Conservation (phyloP, 2,113 vertebrate species). For the Alligator mississippiensis region DNA sequence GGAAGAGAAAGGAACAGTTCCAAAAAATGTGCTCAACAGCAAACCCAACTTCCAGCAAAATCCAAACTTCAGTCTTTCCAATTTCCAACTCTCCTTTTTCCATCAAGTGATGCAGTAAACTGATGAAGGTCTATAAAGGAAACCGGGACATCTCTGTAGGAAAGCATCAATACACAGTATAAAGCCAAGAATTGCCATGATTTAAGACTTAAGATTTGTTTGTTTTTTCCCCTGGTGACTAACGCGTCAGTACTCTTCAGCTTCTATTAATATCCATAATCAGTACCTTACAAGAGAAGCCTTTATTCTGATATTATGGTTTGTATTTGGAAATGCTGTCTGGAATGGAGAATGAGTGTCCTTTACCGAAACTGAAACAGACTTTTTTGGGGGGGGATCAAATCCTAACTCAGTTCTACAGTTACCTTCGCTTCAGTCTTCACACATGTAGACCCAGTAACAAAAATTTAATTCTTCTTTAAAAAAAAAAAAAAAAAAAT, state of each 20-base stretch:
- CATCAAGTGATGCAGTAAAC: constrained; percentile 76
- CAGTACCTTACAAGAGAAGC: constrained; percentile 73
- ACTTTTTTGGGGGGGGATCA: constrained; percentile 77
- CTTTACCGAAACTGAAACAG: constrained; percentile 68
- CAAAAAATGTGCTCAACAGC: constrained; percentile 82
- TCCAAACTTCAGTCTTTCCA: constrained; percentile 80
- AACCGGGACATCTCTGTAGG: constrained; percentile 62
- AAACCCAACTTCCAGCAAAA: constrained; percentile 84
- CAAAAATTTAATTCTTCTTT: constrained; percentile 88
- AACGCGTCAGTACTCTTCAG: constrained; percentile 71
- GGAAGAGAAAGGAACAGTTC: constrained; percentile 80
- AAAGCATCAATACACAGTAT: constrained; percentile 43
- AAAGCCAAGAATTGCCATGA: constrained; percentile 75
- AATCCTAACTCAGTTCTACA: constrained; percentile 81
- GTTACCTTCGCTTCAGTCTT: constrained; percentile 83
- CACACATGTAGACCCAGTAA: constrained; percentile 85
- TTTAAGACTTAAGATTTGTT: constrained; percentile 66
- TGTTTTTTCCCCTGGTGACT: constrained; percentile 75
- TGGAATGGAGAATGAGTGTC: constrained; percentile 68
- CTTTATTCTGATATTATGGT: constrained; percentile 66
- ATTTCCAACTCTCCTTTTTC: constrained; percentile 80
- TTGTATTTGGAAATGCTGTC: constrained; percentile 76
- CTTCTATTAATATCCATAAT: constrained; percentile 77
- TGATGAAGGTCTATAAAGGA: constrained; percentile 76
- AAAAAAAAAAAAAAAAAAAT: constrained; percentile 42